Evolutionary conservation across 1,140 invertebrate species (phyloP).

Genomic region (Drosophila tropicalis): DNA sequence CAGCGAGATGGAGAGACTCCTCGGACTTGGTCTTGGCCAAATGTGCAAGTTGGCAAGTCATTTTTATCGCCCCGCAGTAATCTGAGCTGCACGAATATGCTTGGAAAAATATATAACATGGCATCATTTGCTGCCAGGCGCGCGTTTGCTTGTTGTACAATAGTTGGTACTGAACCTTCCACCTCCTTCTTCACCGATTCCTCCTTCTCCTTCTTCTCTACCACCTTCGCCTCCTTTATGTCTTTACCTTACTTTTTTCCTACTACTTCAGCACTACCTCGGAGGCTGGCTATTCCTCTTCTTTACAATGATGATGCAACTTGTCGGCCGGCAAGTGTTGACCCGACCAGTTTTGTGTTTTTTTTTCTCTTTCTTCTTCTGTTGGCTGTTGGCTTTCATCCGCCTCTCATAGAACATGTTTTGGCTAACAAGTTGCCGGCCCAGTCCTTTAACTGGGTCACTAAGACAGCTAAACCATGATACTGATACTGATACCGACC

Average conservation of each 20-base stretch:
- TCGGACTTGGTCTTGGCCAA: slow-evolving; percentile 62
- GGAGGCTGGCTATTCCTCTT: slow-evolving; percentile 14
- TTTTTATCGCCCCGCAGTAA: slow-evolving; percentile 79
- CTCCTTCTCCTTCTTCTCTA: slow-evolving; percentile 1
- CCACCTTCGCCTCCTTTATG: slow-evolving; percentile 16
- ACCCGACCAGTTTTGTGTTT: slow-evolving; percentile 48
- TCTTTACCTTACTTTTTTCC: too few relatives aligned
- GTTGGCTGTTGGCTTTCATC: not conserved
- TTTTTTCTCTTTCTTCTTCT: not conserved
- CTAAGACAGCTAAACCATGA: slow-evolving; percentile 59
- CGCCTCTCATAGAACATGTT: slow-evolving; percentile 65
- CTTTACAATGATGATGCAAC: slow-evolving; percentile 68
- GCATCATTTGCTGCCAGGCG: slow-evolving; percentile 79
- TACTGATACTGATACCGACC: not conserved
- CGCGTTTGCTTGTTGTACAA: slow-evolving; percentile 80
- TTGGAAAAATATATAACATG: slow-evolving; percentile 71
- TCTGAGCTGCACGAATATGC: slow-evolving; percentile 79
- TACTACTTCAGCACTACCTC: too few relatives aligned
- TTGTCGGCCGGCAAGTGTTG: slow-evolving; percentile 45
- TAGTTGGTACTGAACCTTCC: slow-evolving; percentile 43
- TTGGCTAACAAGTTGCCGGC: slow-evolving; percentile 66
- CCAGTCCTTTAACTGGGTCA: slow-evolving; percentile 77
- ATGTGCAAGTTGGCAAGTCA: slow-evolving; percentile 81
- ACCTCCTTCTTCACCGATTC: slow-evolving; percentile 25
- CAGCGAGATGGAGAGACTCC: not conserved